Percentiles rank a stretch among this genome's conserved stretches.
Evolutionary conservation across 2,888 invertebrate genomes (phyloP).

Genomic region (Dicycla oo): DNA sequence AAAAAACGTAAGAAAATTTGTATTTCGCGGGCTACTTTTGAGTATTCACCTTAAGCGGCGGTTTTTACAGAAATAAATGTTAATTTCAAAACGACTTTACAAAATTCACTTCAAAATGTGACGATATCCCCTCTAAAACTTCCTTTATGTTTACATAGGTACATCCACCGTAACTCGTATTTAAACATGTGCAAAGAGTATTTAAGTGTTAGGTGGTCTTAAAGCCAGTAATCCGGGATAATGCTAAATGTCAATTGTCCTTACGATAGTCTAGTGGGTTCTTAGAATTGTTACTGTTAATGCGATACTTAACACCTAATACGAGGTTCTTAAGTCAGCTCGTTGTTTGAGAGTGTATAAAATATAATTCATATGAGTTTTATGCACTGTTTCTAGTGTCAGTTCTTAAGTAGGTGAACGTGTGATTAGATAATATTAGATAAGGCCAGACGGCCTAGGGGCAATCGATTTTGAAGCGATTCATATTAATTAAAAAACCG

Average conservation of each 20-base stretch:
- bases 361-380: background rate
- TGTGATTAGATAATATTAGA: background rate
- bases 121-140: background rate
- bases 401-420: background rate
- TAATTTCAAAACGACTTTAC: background rate
- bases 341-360: background rate
- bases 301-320: conserved; percentile 24
- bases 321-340: conserved; percentile 6
- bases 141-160: background rate
- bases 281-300: conserved; percentile 39
- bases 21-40: too few relatives aligned
- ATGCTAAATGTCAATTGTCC: conserved; percentile 32
- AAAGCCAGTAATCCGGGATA: conserved; percentile 22
- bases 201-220: conserved; percentile 17
- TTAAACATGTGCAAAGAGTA: background rate
- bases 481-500: too few relatives aligned
- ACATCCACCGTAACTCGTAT: background rate
- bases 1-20: too few relatives aligned
- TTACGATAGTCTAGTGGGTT: conserved; percentile 2
- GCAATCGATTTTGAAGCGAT: background rate
- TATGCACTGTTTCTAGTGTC: background rate
- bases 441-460: background rate
- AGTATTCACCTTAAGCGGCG: background rate
- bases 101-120: background rate
- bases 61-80: background rate